phyloP scores from a whole-genome alignment of 2,113 vertebrate genomes.

The Siniperca chuatsi region DNA sequence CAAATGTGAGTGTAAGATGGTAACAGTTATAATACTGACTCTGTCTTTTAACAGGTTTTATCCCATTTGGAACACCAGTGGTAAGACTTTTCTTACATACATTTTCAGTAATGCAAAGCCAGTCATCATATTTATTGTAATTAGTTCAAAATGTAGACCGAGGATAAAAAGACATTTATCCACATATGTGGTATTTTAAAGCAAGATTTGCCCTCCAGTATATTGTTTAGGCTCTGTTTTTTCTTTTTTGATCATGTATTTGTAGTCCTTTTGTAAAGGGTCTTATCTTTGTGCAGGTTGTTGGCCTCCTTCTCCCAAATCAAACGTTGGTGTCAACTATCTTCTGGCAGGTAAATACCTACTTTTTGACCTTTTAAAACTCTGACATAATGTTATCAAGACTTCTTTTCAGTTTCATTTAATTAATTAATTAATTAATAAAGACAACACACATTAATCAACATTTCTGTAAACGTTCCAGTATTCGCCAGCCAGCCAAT shows the following conservation, averaged over 20 bases:
- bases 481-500: background rate
- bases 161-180: background rate
- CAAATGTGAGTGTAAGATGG: background rate
- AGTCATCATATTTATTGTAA: rapidly evolving
- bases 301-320: conserved; percentile 95
- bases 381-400: background rate
- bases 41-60: conserved; percentile 87
- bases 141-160: background rate
- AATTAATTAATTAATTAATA: background rate
- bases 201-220: too few species aligned
- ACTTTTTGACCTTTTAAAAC: background rate
- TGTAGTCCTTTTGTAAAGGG: background rate
- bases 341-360: conserved; percentile 91
- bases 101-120: background rate
- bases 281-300: conserved; percentile 83
- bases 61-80: conserved; percentile 95
- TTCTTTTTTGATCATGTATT: background rate
- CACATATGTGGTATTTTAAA: background rate
- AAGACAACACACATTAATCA: background rate
- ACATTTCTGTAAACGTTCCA: background rate
- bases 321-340: conserved; percentile 92
- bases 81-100: conserved; percentile 82
- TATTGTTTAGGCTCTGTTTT: too few species aligned
- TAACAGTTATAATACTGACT: background rate
- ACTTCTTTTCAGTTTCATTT: background rate